Conservation (phyloP, 2,113 vertebrate species). For the Aptenodytes forsteri region DNA sequence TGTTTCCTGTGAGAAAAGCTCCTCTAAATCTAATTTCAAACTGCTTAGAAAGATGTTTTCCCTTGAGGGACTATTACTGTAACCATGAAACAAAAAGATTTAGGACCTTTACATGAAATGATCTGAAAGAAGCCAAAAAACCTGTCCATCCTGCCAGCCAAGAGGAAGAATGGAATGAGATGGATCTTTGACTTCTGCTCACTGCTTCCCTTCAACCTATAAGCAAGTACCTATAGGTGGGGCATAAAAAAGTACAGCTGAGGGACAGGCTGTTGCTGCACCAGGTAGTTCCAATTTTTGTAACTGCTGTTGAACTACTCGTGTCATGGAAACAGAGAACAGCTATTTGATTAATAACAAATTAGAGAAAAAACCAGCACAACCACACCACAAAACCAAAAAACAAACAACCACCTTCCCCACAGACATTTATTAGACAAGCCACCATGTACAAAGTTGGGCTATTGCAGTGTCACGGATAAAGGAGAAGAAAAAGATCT, state of each 20-base stretch:
- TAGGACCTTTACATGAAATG: background rate
- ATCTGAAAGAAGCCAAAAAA: background rate
- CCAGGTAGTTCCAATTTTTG: background rate
- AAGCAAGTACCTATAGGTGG: background rate
- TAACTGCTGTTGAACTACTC: background rate
- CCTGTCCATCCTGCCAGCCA: background rate
- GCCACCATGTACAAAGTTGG: background rate
- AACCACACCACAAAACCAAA: background rate
- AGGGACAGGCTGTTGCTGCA: background rate
- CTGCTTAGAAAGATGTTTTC: conserved; percentile 6
- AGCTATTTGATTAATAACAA: background rate
- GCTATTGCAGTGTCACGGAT: background rate
- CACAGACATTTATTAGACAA: background rate
- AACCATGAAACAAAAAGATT: background rate
- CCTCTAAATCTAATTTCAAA: background rate
- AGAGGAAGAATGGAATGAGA: background rate
- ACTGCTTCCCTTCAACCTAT: background rate
- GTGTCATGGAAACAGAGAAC: background rate
- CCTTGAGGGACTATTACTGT: background rate
- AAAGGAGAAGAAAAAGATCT: background rate
- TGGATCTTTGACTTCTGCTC: background rate
- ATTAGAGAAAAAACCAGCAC: background rate
- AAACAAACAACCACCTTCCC: background rate
- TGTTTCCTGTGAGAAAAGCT: conserved; percentile 47
- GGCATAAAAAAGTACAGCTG: background rate